Base-by-base conservation (phyloP, 2,113 vertebrate species). In the Alligator mississippiensis region DNA sequence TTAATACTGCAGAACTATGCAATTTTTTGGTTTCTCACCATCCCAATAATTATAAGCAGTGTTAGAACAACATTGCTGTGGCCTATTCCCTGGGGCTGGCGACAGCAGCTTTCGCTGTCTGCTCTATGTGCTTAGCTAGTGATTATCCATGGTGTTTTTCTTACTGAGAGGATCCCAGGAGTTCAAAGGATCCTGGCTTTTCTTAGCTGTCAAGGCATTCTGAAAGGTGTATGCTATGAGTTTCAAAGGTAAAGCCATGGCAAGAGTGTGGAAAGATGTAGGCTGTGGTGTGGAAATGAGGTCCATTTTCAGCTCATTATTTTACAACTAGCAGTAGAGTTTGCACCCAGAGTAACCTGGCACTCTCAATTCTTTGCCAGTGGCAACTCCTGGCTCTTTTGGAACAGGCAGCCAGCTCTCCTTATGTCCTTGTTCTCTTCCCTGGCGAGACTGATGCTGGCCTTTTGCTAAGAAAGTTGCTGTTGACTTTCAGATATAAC, bases 11-110 rank as follows among this genome's bases (percentile, higher is more conserved):
- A 30, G 27, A 38, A n/a, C 47, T 66, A 75, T 75, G 86, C 38
- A 77, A 87, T 59, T 92, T 78, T 75, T 85, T 84, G 85, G 64
- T 77, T 82, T 58, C n/a, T 82, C 70, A 87, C 79, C 58, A 80
- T 79, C 38, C 14, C 12, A 77, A 80, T 84, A 80, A 84, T 88
- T 83, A 61, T 72, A 77, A 61, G 70, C 72, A 77, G 82, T 62
- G 47, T 88, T 54, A 66, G 87, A 85, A 60, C 70, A 58, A 47
- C n/a, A 12, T 21, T 78, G 76, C 57, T 12, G 19, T 30, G 25
- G 11, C 57, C 9, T 57, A 11, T 4, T n/a, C 76, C 76, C 21
- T 34, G n/a, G 38, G 38, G 38, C 38, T 38, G 38, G 5, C 38
- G 38, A 38, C 6, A 38, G 38, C 70, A 74, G 70, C 34, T 74